Base-by-base conservation (phyloP, 2,797 vertebrate genomes). In the Oreochromis grahami region DNA sequence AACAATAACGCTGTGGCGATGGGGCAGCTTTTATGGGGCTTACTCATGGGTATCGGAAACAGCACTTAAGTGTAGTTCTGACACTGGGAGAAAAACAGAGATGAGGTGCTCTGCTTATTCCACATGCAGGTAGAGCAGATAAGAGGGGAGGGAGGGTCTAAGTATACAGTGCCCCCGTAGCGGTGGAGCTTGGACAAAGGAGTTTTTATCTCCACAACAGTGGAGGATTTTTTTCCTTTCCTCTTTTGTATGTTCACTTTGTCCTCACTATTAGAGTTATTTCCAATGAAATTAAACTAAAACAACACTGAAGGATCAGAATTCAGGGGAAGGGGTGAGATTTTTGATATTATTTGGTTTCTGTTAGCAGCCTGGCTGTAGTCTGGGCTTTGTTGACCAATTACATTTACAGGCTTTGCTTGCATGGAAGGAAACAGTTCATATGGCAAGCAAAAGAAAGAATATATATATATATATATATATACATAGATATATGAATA, bases 1-100 rank as follows among this genome's bases (percentile, higher is more conserved):
- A 98, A 98, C 98, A 99, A 98, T 97, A 98, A 98, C 97, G 97
- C 97, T 93, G 96, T 96, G 94, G 96, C 96, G 96, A 97, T 95
- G 95, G 97, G 97, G 96, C 95, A 93, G 98, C 98, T 98, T 98
- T 99, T 98, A 98, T 97, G 97, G 97, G 97, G 97, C 97, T 98
- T 98, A 98, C 98, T 99, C 98, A 97, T 97, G 98, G 98, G 98
- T 98, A 98, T 97, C 97, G 97, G 97, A 98, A 98, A 98, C 97
- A 97, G 98, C 97, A 95, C 98, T 98, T 98, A 97, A 98, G 98
- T 97, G 97, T 96, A 96, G 97, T 97, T 97, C 97, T 97, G 98
- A 98, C 98, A 98, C 97, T 95, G 97, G 92, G 90, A 94, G 91
- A 92, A 93, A 94, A 95, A 94, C 88, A 90, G 93, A 91, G 92